Percentiles rank a stretch among this genome's conserved stretches.
Conservation (phyloP, 2,797 vertebrate species). For the Alauda arvensis region DNA sequence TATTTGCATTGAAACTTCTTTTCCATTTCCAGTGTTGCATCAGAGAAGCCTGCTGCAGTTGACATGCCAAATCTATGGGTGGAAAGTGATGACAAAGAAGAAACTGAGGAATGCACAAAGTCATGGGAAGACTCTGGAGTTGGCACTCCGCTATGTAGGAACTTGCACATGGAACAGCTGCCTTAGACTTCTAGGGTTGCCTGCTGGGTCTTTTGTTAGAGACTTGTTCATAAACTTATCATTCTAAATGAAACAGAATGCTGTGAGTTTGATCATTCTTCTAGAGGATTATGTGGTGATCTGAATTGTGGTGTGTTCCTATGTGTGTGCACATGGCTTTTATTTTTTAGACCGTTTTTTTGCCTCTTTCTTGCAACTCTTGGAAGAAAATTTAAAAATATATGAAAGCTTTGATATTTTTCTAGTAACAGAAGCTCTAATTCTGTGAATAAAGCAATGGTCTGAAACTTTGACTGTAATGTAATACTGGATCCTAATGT, state of each 20-base stretch:
- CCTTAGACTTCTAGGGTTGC: constrained; percentile 52
- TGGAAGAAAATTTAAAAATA: constrained; percentile 39
- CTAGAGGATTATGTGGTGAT: constrained; percentile 44
- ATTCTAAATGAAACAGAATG: constrained; percentile 54
- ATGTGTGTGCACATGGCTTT: constrained; percentile 52
- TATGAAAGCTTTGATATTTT: constrained; percentile 67
- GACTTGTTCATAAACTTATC: constrained; percentile 18
- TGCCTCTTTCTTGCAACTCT: constrained; percentile 36
- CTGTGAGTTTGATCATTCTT: constrained; percentile 57
- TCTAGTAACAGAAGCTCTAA: constrained; percentile 63
- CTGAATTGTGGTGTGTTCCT: constrained; percentile 31
- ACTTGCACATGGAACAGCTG: constrained; percentile 58
- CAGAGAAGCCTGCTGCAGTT: constrained; percentile 45
- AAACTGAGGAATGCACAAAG: constrained; percentile 18
- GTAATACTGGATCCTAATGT: constrained; percentile 44
- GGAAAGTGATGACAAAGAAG: constrained; percentile 36
- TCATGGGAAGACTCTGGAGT: constrained; percentile 33
- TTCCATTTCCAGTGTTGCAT: constrained; percentile 8
- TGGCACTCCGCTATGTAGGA: constrained; percentile 32
- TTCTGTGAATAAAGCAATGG: constrained; percentile 68
- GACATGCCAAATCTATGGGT: constrained; percentile 45
- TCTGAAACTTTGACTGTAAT: constrained; percentile 46
- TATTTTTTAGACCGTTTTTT: constrained; percentile 42
- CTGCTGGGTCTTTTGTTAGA: not conserved
- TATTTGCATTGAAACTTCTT: not conserved